Conservation (phyloP, 2,888 invertebrate species). For the Tupiocoris notatus region DNA sequence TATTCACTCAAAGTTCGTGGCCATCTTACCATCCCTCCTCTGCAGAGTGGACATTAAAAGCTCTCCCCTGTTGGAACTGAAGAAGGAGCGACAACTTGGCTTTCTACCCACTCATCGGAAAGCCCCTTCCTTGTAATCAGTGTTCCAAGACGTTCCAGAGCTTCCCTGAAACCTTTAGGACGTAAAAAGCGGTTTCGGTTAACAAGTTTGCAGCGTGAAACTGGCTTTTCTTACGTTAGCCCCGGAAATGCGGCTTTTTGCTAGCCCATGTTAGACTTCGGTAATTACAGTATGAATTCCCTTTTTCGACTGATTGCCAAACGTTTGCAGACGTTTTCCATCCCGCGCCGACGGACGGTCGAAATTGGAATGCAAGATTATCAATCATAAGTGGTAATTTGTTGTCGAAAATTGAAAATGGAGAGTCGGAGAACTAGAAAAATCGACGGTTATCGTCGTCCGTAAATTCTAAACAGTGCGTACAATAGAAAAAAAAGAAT, state of each 20-base stretch:
- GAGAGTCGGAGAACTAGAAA: no score
- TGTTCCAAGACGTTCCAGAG: neutral
- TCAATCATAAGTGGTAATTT: no score
- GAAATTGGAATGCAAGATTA: no score
- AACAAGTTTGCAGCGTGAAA: neutral
- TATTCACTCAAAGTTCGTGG: constrained; percentile 38
- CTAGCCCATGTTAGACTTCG: neutral
- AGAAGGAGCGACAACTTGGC: neutral
- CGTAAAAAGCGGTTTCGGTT: neutral
- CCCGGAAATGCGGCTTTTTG: neutral
- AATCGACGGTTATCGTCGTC: no score
- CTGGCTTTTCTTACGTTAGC: neutral
- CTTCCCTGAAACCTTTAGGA: neutral
- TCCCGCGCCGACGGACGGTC: no score
- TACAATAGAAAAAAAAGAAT: no score
- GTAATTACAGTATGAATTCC: no score
- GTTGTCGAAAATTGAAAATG: no score
- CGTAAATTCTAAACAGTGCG: no score
- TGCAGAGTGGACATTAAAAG: constrained; percentile 39
- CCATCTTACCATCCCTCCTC: no score
- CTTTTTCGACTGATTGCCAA: no score
- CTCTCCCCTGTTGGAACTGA: neutral
- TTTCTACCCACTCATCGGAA: neutral
- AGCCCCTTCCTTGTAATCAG: neutral
- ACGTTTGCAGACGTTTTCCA: no score